Base-by-base conservation (phyloP, 2,797 vertebrate genomes). In the Acanthopagrus latus region DNA sequence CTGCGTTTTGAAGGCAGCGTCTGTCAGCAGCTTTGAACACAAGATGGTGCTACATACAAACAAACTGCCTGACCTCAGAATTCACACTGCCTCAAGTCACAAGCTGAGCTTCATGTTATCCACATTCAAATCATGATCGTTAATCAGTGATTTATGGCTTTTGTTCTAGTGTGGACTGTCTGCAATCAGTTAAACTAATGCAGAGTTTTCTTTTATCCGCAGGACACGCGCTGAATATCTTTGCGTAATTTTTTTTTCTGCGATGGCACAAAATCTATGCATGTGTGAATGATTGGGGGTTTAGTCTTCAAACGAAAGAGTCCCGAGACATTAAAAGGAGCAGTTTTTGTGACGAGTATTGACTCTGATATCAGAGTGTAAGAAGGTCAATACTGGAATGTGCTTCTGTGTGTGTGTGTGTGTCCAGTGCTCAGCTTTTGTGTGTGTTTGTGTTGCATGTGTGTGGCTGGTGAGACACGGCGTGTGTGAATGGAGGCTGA, bases 1-100 rank as follows among this genome's bases (percentile, higher is more conserved):
- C 29, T 33, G 27, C 5, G 13, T 44, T 20, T 11, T 14, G 14
- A 0, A 9, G 13, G 3, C 1, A n/a, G 1, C 5, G 23, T 29
- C 33, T 2, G 23, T 6, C 16, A 64, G 38, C 21, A 48, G 47
- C 2, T 59, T 64, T 71, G 43, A 71, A 46, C 11, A 93, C 90
- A 66, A 86, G 93, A 89, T 93, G 95, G 91, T 10, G 82, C 80
- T 78, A 86, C 55, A 78, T 72, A 65, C 91, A 82, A 84, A 90
- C 69, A 85, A 84, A 92, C 76, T 4, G 51, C 54, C 3, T 18
- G 4, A 1, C 10, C 23, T 56, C 38, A 16, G 1, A 47, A 47
- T 8, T 64, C 11, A n/a, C 5, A 0, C 5, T 43, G 13, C 16
- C 48, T 38, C 12, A 38, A 33, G 14, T 80, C 51, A 76, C 43